phyloP scores from a whole-genome alignment of 1,140 invertebrate species.

The Drosophila erecta region DNA sequence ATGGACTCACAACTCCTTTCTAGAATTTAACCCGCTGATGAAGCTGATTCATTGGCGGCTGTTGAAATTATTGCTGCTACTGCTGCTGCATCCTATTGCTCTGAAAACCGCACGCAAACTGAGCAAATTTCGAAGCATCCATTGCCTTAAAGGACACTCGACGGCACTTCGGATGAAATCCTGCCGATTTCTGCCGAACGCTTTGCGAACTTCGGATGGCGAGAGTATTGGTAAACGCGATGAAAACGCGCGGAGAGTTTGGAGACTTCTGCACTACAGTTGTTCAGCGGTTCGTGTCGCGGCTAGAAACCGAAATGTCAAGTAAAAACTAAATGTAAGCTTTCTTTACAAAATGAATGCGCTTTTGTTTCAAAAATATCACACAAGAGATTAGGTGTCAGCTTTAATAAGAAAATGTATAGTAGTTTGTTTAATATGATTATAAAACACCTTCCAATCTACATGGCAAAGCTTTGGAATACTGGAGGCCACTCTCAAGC shows the following conservation, averaged over 20 bases:
- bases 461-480: conserved; percentile 1
- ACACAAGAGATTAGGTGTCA: neutral
- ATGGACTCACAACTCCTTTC: conserved; percentile 29
- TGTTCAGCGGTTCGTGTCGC: neutral
- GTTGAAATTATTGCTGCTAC: conserved; percentile 27
- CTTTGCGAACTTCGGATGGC: neutral
- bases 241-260: conserved; percentile 9
- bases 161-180: conserved; percentile 17
- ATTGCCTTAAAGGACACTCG: conserved; percentile 71
- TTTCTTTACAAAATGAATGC: neutral
- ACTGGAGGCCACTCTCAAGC: too few species aligned
- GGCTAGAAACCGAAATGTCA: neutral
- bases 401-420: neutral
- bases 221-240: neutral
- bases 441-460: neutral
- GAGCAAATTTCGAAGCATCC: conserved; percentile 74
- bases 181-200: conserved; percentile 7
- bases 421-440: too few species aligned
- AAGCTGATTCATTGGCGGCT: conserved; percentile 22
- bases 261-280: neutral
- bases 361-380: too few species aligned
- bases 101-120: conserved; percentile 79
- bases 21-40: conserved; percentile 8
- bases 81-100: conserved; percentile 73
- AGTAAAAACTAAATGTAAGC: neutral